Percentiles rank a stretch among this genome's conserved stretches.
These are phyloP conservation scores for Lycia hirtaria DNA, from an alignment of 2,888 invertebrate genomes.

Conservation along the genomic window DNA sequence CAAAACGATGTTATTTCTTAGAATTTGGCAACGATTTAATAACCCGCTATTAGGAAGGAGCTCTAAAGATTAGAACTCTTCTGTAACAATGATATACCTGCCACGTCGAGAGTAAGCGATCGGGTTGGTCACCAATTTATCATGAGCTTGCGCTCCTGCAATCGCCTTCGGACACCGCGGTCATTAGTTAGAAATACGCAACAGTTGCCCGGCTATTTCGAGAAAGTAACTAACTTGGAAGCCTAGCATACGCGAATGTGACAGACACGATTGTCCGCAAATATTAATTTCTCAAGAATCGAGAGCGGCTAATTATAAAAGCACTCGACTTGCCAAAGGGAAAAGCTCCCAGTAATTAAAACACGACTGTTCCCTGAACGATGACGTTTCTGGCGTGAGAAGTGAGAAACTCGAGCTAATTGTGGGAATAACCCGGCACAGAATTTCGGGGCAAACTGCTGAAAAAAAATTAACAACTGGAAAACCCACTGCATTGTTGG, in stretches of 20 bases:
- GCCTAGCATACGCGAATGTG: slow-evolving; percentile 51
- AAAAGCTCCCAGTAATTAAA: slow-evolving; percentile 45
- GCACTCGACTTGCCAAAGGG: slow-evolving; percentile 49
- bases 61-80: slow-evolving; percentile 42
- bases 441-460: slow-evolving; percentile 15
- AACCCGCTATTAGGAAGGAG: slow-evolving; percentile 35
- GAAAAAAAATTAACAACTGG: slow-evolving; percentile 3
- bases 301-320: slow-evolving; percentile 38
- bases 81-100: slow-evolving; percentile 53
- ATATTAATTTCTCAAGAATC: slow-evolving; percentile 37
- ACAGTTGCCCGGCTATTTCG: slow-evolving; percentile 70
- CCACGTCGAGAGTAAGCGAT: slow-evolving; percentile 59
- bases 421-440: slow-evolving; percentile 50
- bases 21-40: slow-evolving; percentile 45
- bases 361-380: slow-evolving; percentile 25
- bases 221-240: slow-evolving; percentile 60
- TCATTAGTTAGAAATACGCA: slow-evolving; percentile 74
- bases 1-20: slow-evolving; percentile 38
- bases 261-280: slow-evolving; percentile 27
- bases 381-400: slow-evolving; percentile 44
- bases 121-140: slow-evolving; percentile 66
- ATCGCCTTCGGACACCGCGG: slow-evolving; percentile 61
- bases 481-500: background rate
- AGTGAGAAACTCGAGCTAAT: slow-evolving; percentile 41
- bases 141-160: slow-evolving; percentile 61